These are phyloP conservation scores for Vanacampus margaritifer DNA, from an alignment of 2,113 vertebrate genomes.

Conservation along the genomic window DNA sequence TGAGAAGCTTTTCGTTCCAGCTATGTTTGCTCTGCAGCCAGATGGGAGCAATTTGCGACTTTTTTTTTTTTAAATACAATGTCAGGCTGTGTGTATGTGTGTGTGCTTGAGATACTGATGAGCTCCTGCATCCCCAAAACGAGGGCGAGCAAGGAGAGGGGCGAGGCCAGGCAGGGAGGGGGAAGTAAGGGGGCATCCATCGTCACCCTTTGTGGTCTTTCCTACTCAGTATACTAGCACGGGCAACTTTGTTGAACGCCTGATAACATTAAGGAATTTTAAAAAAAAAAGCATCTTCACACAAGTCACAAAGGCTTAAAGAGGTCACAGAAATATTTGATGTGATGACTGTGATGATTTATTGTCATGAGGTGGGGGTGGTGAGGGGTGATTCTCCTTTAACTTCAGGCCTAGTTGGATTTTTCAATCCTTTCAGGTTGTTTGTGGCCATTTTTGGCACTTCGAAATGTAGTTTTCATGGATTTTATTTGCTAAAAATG, in stretches of 20 bases:
- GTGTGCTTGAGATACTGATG: slow-evolving; percentile 27
- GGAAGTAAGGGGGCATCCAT: slow-evolving; percentile 5
- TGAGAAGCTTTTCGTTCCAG: slow-evolving; percentile 29
- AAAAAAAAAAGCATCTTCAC: background rate
- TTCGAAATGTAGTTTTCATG: no score
- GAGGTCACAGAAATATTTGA: background rate
- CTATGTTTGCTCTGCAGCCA: slow-evolving; percentile 14
- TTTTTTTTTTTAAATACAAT: slow-evolving; percentile 11
- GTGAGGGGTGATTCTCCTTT: background rate
- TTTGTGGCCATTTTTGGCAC: no score
- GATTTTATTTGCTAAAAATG: background rate
- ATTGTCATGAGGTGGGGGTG: no score
- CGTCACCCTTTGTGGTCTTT: slow-evolving; percentile 40
- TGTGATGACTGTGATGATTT: background rate
- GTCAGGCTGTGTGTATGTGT: slow-evolving; percentile 5
- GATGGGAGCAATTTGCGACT: slow-evolving; percentile 44
- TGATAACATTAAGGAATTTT: background rate
- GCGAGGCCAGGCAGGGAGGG: slow-evolving; percentile 49
- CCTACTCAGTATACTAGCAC: background rate
- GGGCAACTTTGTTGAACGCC: background rate
- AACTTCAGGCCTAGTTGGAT: background rate
- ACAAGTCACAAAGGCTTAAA: background rate
- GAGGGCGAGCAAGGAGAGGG: slow-evolving; percentile 45
- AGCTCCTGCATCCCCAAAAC: slow-evolving; percentile 47
- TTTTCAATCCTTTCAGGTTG: no score